phyloP scores from a whole-genome alignment of 2,797 vertebrate genomes.

The Ctenopoma kingsleyae region DNA sequence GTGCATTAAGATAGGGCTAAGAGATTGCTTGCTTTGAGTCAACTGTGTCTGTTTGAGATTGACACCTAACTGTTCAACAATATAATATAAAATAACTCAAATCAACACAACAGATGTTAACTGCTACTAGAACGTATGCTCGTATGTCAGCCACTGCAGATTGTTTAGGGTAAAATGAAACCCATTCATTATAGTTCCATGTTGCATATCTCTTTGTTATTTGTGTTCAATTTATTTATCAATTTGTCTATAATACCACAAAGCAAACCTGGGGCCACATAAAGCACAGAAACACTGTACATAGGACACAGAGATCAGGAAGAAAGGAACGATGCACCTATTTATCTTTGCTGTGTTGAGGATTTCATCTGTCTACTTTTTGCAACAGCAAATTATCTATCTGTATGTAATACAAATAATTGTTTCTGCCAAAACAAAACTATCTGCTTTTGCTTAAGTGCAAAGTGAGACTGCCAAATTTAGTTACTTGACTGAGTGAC shows the following conservation, averaged over 20 bases:
- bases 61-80: neutral
- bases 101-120: neutral
- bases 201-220: too few relatives aligned
- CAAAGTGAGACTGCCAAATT: constrained; percentile 15
- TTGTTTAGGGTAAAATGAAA: neutral
- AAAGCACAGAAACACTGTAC: neutral
- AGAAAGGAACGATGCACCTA: neutral
- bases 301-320: neutral
- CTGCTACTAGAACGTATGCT: neutral
- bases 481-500: constrained; percentile 35
- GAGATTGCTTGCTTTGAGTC: neutral
- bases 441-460: neutral
- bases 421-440: neutral
- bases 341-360: neutral
- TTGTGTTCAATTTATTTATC: neutral
- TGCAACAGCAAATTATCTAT: neutral
- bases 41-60: neutral
- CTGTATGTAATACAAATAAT: neutral
- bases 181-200: neutral
- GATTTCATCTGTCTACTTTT: constrained; percentile 2
- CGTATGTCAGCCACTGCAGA: neutral
- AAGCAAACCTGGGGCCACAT: neutral
- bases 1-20: neutral
- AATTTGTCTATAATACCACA: neutral
- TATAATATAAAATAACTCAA: neutral